Conservation (phyloP, 2,888 invertebrate species). For the Pammene fasciana region DNA sequence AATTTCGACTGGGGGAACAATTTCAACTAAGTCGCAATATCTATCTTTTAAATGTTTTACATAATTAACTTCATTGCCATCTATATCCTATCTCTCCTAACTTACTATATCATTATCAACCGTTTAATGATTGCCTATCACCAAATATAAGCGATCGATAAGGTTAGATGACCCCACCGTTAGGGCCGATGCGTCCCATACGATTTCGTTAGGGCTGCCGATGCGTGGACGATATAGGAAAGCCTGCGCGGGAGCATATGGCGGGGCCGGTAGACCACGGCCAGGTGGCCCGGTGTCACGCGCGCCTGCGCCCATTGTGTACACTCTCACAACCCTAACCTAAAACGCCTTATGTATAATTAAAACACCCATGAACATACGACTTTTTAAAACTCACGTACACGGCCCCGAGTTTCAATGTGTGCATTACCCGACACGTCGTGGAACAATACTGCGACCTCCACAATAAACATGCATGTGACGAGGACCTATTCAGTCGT, state of each 20-base stretch:
- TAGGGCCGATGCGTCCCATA: constrained; percentile 37
- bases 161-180: constrained; percentile 22
- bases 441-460: constrained; percentile 63
- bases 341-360: constrained; percentile 9
- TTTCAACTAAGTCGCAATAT: no score
- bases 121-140: constrained; percentile 9
- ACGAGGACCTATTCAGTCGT: constrained; percentile 39
- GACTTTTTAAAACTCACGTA: neutral
- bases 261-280: constrained; percentile 75
- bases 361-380: neutral
- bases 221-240: constrained; percentile 45
- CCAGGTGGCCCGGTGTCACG: constrained; percentile 80
- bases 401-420: constrained; percentile 41
- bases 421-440: constrained; percentile 62
- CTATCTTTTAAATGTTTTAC: no score
- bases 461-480: constrained; percentile 47
- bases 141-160: constrained; percentile 16
- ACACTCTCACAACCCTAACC: constrained; percentile 13
- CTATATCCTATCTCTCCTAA: no score
- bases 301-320: constrained; percentile 81
- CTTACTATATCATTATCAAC: neutral
- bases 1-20: no score
- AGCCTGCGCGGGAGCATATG: constrained; percentile 67
- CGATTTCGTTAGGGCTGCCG: constrained; percentile 48
- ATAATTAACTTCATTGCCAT: no score